Base-by-base conservation (phyloP, 2,797 vertebrate genomes). In the Lates japonicus region DNA sequence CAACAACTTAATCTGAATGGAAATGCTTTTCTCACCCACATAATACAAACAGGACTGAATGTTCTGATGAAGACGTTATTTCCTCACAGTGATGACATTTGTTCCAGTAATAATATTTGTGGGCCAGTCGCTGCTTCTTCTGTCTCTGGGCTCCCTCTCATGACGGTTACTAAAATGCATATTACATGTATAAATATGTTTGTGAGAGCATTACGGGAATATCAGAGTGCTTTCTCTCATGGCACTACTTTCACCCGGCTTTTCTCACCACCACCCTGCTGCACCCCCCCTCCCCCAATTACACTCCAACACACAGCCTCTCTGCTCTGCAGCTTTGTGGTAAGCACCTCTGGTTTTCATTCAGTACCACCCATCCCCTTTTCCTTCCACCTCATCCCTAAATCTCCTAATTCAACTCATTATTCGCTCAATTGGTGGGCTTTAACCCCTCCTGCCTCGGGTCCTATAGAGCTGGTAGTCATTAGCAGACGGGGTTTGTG, bases 361-460 rank as follows among this genome's bases (percentile, higher is more conserved):
- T 95, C 90, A 81, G 82, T 70, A 80, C 85, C 92, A 92, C 88
- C 83, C 81, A 68, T 83, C 65, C 76, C 64, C 66, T 81, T 89
- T 77, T 87, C 80, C 83, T 89, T 88, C 78, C 86, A 91, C 90
- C 88, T 90, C 90, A 84, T 90, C 90, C 90, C 90, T 89, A 94
- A 95, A 95, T 96, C 95, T 95, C 94, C 91, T 95, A 95, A 96
- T 96, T 96, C 92, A 95, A 94, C 91, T 95, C 93, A 95, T 96
- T 96, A 96, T 96, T 96, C 92, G 95, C 95, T 94, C 95, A 95
- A 96, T 96, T 96, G 94, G 92, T 89, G 94, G 91, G 93, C 90
- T 95, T 92, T 90, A 94, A 93, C 90, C 94, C 93, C 92, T 90
- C 87, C 91, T 66, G 91, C 94, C 93, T 84, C 85, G 66, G 93